These are phyloP conservation scores for Notiomystis cincta DNA, from an alignment of 2,113 vertebrate genomes.

Conservation along the genomic window DNA sequence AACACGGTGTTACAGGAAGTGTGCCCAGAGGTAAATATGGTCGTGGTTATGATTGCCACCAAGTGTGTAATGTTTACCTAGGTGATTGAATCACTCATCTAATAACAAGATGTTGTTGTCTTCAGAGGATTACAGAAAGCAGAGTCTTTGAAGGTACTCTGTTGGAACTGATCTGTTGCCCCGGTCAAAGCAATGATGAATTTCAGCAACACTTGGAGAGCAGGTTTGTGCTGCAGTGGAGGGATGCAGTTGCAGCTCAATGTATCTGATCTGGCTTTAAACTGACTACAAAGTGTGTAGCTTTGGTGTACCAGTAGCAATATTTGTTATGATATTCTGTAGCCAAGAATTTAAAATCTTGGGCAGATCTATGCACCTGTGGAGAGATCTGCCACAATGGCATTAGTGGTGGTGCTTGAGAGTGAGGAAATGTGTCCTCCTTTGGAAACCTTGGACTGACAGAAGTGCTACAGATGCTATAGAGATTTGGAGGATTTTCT, in stretches of 20 bases:
- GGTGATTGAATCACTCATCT: conserved; percentile 51
- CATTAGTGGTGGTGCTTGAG: neutral
- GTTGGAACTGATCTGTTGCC: conserved; percentile 44
- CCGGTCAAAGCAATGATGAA: neutral
- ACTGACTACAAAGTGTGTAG: neutral
- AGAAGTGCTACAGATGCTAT: neutral
- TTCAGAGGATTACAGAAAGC: conserved; percentile 46
- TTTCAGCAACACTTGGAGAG: neutral
- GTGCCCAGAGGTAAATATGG: conserved; percentile 28
- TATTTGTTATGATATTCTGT: neutral
- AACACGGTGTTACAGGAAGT: neutral
- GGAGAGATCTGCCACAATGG: neutral
- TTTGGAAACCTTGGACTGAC: neutral
- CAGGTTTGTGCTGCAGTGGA: neutral
- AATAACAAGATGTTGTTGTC: conserved; percentile 49
- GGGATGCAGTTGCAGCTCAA: neutral
- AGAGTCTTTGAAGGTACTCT: conserved; percentile 29
- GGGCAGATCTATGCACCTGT: neutral
- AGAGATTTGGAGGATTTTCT: neutral
- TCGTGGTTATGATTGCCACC: conserved; percentile 36
- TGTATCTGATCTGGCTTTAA: neutral
- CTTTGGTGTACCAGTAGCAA: neutral
- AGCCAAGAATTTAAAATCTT: neutral
- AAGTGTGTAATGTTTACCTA: conserved; percentile 60
- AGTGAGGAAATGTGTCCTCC: neutral